These are phyloP conservation scores for Oriolus oriolus DNA, from an alignment of 2,113 vertebrate species.

Conservation along the genomic window DNA sequence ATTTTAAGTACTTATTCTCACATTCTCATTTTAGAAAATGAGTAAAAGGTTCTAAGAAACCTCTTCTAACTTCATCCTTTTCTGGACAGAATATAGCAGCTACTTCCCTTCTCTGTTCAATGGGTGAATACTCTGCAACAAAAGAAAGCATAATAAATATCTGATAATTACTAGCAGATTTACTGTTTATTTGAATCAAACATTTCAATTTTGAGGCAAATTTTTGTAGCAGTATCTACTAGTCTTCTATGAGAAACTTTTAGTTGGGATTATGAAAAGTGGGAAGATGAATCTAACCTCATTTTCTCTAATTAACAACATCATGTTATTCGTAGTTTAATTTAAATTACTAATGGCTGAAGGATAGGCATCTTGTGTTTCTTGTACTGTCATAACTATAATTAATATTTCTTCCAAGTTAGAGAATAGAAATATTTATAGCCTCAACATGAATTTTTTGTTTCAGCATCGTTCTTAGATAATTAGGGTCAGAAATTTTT, in stretches of 20 bases:
- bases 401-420: neutral
- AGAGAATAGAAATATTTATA: neutral
- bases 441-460: neutral
- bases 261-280: neutral
- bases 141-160: neutral
- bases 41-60: neutral
- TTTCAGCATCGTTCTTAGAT: neutral
- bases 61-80: neutral
- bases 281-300: neutral
- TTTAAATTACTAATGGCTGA: neutral
- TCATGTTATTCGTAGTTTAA: neutral
- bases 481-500: neutral
- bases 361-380: neutral
- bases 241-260: neutral
- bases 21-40: neutral
- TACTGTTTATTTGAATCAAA: neutral
- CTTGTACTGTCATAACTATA: neutral
- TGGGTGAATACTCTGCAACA: neutral
- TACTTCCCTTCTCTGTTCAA: neutral
- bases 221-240: neutral
- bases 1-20: neutral
- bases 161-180: neutral
- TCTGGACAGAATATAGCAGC: neutral
- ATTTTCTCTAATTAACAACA: neutral
- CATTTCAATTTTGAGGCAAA: neutral